Conservation (phyloP, 2,888 invertebrate species). For the Diadegma fenestrale region DNA sequence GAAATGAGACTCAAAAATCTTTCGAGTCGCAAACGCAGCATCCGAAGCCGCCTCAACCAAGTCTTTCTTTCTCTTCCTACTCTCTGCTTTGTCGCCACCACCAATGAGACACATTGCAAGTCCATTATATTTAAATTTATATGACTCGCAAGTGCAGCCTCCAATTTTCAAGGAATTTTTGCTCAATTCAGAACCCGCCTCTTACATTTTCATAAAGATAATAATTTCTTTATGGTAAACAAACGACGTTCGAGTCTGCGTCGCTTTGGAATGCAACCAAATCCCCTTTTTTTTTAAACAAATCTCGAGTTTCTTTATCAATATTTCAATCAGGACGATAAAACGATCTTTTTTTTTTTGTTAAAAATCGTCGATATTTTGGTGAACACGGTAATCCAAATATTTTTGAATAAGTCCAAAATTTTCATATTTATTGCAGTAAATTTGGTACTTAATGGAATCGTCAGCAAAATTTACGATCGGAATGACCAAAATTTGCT, state of each 20-base stretch:
- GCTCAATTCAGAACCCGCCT: slow-evolving; percentile 18
- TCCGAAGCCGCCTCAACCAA: slow-evolving; percentile 6
- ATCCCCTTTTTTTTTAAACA: too few species aligned
- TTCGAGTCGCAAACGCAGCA: slow-evolving; percentile 21
- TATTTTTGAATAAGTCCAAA: too few species aligned
- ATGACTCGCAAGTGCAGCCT: slow-evolving; percentile 37
- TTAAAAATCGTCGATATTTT: too few species aligned
- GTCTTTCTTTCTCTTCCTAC: slow-evolving; percentile 3
- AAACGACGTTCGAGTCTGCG: not conserved
- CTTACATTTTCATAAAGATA: slow-evolving; percentile 10
- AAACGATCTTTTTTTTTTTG: too few species aligned
- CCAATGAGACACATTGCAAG: slow-evolving; percentile 9
- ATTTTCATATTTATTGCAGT: too few species aligned
- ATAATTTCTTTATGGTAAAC: slow-evolving; percentile 5
- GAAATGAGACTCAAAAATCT: slow-evolving; percentile 51
- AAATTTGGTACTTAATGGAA: too few species aligned
- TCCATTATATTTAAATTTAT: slow-evolving; percentile 64
- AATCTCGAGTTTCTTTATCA: too few species aligned
- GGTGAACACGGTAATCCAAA: too few species aligned
- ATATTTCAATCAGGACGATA: too few species aligned
- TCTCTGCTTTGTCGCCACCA: not conserved
- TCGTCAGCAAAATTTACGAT: too few species aligned
- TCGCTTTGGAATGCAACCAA: too few species aligned
- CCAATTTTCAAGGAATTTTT: slow-evolving; percentile 45
- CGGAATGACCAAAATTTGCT: too few species aligned